Conservation (phyloP, 2,113 vertebrate genomes). For the Bubo scandiacus region DNA sequence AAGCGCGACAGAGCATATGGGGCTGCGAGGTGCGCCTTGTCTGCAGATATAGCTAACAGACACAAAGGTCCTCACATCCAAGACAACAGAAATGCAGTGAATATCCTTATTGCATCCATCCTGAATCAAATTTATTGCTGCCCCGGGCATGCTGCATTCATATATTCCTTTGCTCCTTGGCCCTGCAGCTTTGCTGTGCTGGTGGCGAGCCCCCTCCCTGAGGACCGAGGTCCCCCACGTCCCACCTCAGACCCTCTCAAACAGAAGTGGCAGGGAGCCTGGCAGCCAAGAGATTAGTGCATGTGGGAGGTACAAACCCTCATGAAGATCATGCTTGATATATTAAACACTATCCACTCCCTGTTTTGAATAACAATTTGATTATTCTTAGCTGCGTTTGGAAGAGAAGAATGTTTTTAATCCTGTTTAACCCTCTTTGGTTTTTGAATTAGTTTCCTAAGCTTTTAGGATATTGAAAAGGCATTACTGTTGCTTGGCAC, state of each 20-base stretch:
- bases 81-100: rapidly evolving
- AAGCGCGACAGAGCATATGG: not conserved
- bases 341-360: not conserved
- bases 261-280: not conserved
- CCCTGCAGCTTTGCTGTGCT: not conserved
- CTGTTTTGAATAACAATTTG: not conserved
- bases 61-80: not conserved
- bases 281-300: not conserved
- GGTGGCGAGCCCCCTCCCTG: not conserved
- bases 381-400: not conserved
- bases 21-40: not conserved
- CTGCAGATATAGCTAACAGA: too few species aligned
- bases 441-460: constrained; percentile 2
- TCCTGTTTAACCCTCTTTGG: constrained; percentile 46
- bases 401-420: not conserved
- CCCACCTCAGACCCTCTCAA: not conserved
- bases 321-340: not conserved
- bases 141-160: rapidly evolving
- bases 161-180: not conserved
- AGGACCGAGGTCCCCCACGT: not conserved
- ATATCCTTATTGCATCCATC: too few species aligned
- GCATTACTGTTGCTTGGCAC: not conserved
- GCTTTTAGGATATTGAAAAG: constrained; percentile 48
- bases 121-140: not conserved
- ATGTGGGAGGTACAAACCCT: not conserved